Base-by-base conservation (phyloP, 2,797 vertebrate species). In the Notamacropus eugenii region DNA sequence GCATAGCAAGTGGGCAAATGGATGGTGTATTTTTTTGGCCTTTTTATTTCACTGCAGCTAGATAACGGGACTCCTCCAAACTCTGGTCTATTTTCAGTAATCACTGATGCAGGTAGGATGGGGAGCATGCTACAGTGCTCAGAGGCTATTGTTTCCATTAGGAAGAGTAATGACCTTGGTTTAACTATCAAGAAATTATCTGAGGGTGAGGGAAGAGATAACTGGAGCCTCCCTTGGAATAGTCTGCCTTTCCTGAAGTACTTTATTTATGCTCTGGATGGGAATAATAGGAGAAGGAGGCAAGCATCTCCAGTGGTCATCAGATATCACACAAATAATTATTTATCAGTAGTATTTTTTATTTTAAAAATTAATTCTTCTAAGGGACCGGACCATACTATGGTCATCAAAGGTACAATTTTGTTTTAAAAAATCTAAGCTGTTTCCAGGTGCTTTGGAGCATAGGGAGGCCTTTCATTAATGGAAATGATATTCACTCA, bases 311-410 rank as follows among this genome's bases (percentile, higher is more conserved):
- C 16, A 90, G 90, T 54, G 93, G 95, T 97, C 98, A 62, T 94
- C 56, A 0, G 24, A 96, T 5, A 55, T 95, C 96, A 93, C 19
- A 59, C 56, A 40, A 29, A 92, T 93, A 46, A 90, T 95, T 95
- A 92, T 94, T 98, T 96, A 96, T 97, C 93, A 93, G 90, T 90
- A 94, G 97, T 96, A 93, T 94, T 97, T 98, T 58, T 82, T 97
- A 59, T 3, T 92, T 97, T 95, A 95, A 93, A 97, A 97, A 12
- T 91, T 54, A 58, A 96, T 54, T 95, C 97, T 97, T 96, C 90
- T 0, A 24, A 92, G 97, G 96, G 93, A 54, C 93, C 31, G 0
- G 97, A 95, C 97, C 96, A 62, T 90, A 95, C 56, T 59, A 90
- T 54, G 96, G 94, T 91, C 97, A 4, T 94, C 90, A 3, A 74